A percentile compares a stretch with the other conserved stretches of the same genome.
These are phyloP conservation scores for Troides helena DNA, from an alignment of 2,888 invertebrate genomes.

Conservation along the genomic window DNA sequence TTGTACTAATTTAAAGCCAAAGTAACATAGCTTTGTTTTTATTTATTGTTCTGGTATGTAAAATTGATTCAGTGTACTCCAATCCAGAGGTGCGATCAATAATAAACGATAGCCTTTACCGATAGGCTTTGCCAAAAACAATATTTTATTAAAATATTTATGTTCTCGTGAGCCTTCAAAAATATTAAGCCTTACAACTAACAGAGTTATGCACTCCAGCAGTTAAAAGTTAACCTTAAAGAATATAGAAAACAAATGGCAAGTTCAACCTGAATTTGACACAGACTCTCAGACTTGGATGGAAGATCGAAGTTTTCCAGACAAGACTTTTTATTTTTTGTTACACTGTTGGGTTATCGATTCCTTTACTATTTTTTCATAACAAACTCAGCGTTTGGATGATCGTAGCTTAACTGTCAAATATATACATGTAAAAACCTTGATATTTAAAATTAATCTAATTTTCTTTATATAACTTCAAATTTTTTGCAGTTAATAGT, in stretches of 20 bases:
- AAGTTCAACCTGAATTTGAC: conserved; percentile 67
- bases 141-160: too few species aligned
- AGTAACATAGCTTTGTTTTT: background rate
- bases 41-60: conserved; percentile 11
- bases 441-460: conserved; percentile 4
- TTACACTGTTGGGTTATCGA: background rate
- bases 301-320: conserved; percentile 39
- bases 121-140: too few species aligned
- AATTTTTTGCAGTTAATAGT: conserved; percentile 24
- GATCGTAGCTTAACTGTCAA: background rate
- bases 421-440: conserved; percentile 7
- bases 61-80: too few species aligned
- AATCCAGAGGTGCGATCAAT: too few species aligned
- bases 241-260: conserved; percentile 51
- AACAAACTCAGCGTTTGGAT: background rate
- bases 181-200: too few species aligned
- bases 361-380: background rate
- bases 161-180: too few species aligned
- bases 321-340: conserved; percentile 24
- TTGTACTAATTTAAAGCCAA: background rate
- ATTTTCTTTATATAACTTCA: conserved; percentile 14
- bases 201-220: conserved; percentile 25
- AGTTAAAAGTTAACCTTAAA: conserved; percentile 38
- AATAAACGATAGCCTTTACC: too few species aligned
- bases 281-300: conserved; percentile 48